phyloP scores from a whole-genome alignment of 2,888 invertebrate species.

The Ischnura elegans region DNA sequence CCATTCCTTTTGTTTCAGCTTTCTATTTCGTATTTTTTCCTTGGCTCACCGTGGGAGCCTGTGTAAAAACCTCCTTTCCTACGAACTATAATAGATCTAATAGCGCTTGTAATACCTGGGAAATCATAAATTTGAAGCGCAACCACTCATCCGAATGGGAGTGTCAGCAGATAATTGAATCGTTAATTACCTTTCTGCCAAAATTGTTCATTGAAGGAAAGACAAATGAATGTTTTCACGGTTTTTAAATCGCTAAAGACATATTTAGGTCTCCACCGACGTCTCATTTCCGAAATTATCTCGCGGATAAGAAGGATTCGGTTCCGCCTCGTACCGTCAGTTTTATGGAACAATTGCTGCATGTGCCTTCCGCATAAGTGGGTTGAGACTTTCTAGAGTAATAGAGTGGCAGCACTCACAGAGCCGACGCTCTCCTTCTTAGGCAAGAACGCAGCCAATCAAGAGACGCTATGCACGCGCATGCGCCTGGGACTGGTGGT shows the following conservation, averaged over 20 bases:
- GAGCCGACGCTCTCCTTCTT: neutral
- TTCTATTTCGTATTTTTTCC: neutral
- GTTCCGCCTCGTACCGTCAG: neutral
- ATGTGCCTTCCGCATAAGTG: neutral
- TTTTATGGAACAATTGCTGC: neutral
- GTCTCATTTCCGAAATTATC: no score
- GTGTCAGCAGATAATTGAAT: neutral
- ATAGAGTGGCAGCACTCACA: neutral
- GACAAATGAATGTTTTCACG: neutral
- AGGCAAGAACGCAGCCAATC: neutral
- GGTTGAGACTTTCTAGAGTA: constrained; percentile 14
- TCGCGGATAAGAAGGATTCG: no score
- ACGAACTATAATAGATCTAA: no score
- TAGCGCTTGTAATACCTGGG: no score
- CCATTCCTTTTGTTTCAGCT: neutral
- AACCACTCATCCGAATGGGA: no score
- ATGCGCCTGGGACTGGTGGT: no score
- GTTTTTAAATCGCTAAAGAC: neutral
- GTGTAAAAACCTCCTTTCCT: no score
- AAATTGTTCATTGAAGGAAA: neutral
- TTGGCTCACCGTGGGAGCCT: neutral
- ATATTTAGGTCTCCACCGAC: no score
- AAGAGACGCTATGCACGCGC: no score
- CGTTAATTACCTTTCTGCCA: neutral
- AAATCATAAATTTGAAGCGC: no score